phyloP scores from a whole-genome alignment of 1,140 invertebrate genomes.

The Tribolium madens region DNA sequence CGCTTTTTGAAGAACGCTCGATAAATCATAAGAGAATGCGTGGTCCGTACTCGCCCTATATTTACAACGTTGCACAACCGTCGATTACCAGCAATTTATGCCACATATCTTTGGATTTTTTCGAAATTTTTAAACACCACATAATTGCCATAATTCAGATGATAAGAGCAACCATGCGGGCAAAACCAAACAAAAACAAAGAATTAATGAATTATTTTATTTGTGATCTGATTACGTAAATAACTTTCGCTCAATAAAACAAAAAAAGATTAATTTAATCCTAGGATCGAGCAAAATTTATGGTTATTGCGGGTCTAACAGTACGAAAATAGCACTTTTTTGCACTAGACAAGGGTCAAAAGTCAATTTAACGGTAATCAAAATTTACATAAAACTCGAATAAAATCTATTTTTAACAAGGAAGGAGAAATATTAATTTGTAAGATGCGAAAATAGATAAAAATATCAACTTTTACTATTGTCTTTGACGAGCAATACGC shows the following conservation, averaged over 20 bases:
- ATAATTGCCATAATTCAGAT: neutral
- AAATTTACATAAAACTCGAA: constrained; percentile 10
- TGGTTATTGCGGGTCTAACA: neutral
- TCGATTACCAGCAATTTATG: neutral
- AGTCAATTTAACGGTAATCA: constrained; percentile 19
- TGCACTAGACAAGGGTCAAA: constrained; percentile 8
- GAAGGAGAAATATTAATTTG: neutral
- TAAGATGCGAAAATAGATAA: neutral
- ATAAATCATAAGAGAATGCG: constrained; percentile 7
- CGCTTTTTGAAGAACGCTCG: neutral
- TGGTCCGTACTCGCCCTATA: constrained; percentile 1
- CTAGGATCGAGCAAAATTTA: neutral
- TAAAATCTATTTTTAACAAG: constrained; percentile 18
- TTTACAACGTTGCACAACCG: neutral
- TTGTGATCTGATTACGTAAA: constrained; percentile 7
- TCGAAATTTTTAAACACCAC: neutral
- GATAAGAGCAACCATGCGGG: neutral
- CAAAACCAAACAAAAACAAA: neutral
- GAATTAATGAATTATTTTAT: neutral
- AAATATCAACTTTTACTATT: neutral
- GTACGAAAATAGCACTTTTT: constrained; percentile 9
- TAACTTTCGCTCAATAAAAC: constrained; percentile 6
- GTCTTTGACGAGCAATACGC: neutral
- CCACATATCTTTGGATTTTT: neutral
- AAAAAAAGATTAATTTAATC: neutral